Conservation (phyloP, 2,113 vertebrate genomes). For the Piprites chloris region DNA sequence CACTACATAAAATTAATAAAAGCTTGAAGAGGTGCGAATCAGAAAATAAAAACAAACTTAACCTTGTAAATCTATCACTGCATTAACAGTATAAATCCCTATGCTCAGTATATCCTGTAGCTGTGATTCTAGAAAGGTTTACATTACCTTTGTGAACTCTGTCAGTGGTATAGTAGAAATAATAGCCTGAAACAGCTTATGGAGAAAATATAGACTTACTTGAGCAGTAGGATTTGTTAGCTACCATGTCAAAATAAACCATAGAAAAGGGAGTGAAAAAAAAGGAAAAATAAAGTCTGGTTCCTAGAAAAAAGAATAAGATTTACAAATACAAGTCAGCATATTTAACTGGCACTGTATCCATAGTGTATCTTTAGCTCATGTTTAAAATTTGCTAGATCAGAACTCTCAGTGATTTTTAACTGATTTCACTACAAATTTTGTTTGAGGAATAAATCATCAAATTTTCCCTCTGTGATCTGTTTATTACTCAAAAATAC, state of each 20-base stretch:
- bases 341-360: not conserved
- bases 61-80: not conserved
- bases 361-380: not conserved
- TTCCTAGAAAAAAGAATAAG: not conserved
- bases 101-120: not conserved
- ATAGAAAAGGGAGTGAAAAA: not conserved
- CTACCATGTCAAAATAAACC: not conserved
- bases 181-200: not conserved
- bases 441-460: not conserved
- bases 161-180: not conserved
- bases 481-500: not conserved
- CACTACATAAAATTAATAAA: not conserved
- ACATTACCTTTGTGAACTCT: not conserved
- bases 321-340: not conserved
- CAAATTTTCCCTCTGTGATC: not conserved
- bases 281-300: not conserved
- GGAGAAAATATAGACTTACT: not conserved
- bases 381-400: not conserved
- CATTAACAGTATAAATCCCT: not conserved
- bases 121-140: not conserved
- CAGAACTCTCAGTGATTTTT: not conserved
- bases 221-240: not conserved
- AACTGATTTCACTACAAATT: not conserved
- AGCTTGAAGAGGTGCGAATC: not conserved
- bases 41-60: not conserved